These are phyloP conservation scores for Sebastes vulpes DNA, from an alignment of 2,797 vertebrate species.

Conservation along the genomic window DNA sequence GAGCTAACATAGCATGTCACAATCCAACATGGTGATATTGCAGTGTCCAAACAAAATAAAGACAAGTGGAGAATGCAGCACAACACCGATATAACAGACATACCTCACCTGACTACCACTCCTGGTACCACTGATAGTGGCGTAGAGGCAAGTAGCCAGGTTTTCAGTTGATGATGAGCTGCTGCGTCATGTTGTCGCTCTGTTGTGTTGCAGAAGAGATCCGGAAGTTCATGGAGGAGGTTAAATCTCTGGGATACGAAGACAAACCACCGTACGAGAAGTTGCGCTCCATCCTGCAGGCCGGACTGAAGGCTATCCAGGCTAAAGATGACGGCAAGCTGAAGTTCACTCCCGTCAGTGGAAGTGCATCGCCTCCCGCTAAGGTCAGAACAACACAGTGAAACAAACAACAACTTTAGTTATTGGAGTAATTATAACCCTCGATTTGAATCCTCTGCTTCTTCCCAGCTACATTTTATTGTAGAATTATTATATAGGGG, in stretches of 20 bases:
- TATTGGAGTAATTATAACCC: too few relatives aligned
- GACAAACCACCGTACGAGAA: slow-evolving; percentile 91
- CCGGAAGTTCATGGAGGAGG: slow-evolving; percentile 91
- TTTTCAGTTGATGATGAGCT: background rate
- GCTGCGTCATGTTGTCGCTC: background rate
- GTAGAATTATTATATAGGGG: too few relatives aligned
- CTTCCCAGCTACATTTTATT: too few relatives aligned
- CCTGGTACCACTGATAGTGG: background rate
- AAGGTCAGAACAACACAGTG: slow-evolving; percentile 62
- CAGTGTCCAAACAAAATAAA: background rate
- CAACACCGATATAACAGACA: background rate
- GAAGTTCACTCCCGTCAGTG: slow-evolving; percentile 84
- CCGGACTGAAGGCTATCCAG: slow-evolving; percentile 88
- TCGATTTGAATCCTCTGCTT: too few relatives aligned
- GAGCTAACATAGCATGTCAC: background rate
- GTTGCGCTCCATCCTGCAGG: slow-evolving; percentile 89
- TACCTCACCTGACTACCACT: background rate
- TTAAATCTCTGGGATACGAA: slow-evolving; percentile 88
- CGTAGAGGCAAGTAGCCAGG: background rate
- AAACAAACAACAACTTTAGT: too few relatives aligned
- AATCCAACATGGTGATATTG: background rate
- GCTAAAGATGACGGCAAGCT: slow-evolving; percentile 89
- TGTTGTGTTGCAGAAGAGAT: slow-evolving; percentile 88
- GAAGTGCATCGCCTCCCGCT: slow-evolving; percentile 53
- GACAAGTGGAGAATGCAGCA: too few relatives aligned